Evolutionary conservation across 2,888 invertebrate genomes (phyloP).

Genomic region (Eutolmus rufibarbis): DNA sequence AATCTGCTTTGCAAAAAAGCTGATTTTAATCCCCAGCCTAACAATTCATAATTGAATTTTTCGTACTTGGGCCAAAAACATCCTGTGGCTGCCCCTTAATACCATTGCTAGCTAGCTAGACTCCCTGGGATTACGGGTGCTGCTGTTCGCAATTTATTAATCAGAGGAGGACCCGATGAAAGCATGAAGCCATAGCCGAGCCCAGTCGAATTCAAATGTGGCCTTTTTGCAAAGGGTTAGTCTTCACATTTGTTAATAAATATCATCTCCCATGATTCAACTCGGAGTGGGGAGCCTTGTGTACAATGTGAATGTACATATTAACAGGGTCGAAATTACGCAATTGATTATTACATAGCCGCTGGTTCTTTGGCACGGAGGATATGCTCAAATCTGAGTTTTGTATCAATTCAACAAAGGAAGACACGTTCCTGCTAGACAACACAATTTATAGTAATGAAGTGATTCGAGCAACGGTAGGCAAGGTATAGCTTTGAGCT

Average conservation of each 20-base stretch:
- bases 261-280: neutral
- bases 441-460: constrained; percentile 25
- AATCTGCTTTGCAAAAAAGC: neutral
- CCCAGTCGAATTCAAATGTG: neutral
- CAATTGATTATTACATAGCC: constrained; percentile 29
- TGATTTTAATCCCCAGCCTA: neutral
- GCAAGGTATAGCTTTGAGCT: neutral
- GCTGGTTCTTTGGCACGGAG: neutral
- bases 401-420: constrained; percentile 5
- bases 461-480: neutral
- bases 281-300: neutral
- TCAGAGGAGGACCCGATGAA: neutral
- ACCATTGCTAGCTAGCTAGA: neutral
- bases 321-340: constrained; percentile 6
- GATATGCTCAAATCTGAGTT: neutral
- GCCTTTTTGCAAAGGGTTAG: neutral
- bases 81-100: neutral
- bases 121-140: neutral
- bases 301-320: neutral
- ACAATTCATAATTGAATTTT: neutral
- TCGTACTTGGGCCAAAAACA: neutral
- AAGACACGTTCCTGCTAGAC: neutral
- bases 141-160: neutral
- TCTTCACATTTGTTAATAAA: constrained; percentile 25
- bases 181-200: neutral